phyloP scores from a whole-genome alignment of 1,140 invertebrate genomes.

The Antheraea mylitta region DNA sequence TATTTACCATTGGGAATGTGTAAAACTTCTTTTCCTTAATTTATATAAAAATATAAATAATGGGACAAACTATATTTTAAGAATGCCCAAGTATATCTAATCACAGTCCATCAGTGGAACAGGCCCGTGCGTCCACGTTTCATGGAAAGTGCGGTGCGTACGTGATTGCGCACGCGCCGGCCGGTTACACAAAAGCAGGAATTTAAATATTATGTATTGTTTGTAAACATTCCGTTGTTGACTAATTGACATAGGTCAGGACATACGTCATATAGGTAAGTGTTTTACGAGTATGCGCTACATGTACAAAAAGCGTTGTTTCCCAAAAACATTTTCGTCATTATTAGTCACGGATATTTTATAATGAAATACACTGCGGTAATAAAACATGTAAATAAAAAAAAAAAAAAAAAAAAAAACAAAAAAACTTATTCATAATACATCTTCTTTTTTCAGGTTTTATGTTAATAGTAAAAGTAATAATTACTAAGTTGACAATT shows the following conservation, averaged over 20 bases:
- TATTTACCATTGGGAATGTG: no score
- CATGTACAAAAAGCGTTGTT: not conserved
- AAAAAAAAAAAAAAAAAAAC: no score
- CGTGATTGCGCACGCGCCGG: conserved; percentile 12
- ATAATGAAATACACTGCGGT: no score
- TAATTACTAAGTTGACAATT: no score
- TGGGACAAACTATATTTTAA: not conserved
- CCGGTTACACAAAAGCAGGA: not conserved
- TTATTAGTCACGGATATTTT: no score
- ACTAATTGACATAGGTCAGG: not conserved
- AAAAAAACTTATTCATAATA: no score
- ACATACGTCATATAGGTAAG: not conserved
- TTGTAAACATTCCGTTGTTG: not conserved
- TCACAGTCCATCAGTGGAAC: not conserved
- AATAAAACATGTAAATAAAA: no score
- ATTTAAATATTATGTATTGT: not conserved
- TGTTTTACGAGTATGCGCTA: not conserved
- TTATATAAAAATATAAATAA: not conserved
- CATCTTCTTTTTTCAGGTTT: no score
- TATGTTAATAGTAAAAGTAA: no score
- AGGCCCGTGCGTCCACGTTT: not conserved
- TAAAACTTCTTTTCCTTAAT: no score
- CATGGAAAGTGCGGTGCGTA: conserved; percentile 4
- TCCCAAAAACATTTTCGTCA: no score
- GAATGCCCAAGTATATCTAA: not conserved